These are phyloP conservation scores for Geotrypetes seraphini DNA, from an alignment of 2,797 vertebrate genomes.

Conservation along the genomic window DNA sequence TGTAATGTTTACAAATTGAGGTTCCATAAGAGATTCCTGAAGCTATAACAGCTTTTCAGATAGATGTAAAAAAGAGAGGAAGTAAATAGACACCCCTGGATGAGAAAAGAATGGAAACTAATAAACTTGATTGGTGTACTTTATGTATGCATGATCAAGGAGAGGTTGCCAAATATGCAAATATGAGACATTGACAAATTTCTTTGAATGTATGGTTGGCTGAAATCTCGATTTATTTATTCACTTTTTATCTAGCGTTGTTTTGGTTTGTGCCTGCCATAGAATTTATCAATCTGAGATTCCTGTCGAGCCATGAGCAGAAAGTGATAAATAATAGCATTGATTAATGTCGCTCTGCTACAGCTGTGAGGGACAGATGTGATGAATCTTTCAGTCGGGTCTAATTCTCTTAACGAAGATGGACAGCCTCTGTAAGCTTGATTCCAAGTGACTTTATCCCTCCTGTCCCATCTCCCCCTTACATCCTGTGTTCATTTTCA, in stretches of 20 bases:
- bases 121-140: conserved; percentile 48
- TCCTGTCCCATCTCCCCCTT: background rate
- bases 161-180: conserved; percentile 58
- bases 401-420: no score
- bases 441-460: conserved; percentile 8
- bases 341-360: conserved; percentile 37
- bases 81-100: conserved; percentile 58
- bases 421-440: no score
- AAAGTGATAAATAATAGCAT: conserved; percentile 26
- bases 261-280: conserved; percentile 38
- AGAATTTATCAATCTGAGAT: conserved; percentile 46
- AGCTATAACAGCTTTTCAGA: conserved; percentile 52
- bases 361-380: conserved; percentile 29
- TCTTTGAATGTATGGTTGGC: conserved; percentile 41
- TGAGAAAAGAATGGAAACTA: conserved; percentile 52
- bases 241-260: conserved; percentile 42
- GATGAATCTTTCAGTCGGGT: conserved; percentile 32
- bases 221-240: conserved; percentile 50
- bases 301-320: conserved; percentile 29
- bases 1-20: no score
- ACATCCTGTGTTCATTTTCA: no score
- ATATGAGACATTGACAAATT: conserved; percentile 58
- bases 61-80: conserved; percentile 61
- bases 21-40: conserved; percentile 53
- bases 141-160: conserved; percentile 41